Evolutionary conservation across 1,140 invertebrate genomes (phyloP).

Genomic region (Lamellibrachia luymesi): DNA sequence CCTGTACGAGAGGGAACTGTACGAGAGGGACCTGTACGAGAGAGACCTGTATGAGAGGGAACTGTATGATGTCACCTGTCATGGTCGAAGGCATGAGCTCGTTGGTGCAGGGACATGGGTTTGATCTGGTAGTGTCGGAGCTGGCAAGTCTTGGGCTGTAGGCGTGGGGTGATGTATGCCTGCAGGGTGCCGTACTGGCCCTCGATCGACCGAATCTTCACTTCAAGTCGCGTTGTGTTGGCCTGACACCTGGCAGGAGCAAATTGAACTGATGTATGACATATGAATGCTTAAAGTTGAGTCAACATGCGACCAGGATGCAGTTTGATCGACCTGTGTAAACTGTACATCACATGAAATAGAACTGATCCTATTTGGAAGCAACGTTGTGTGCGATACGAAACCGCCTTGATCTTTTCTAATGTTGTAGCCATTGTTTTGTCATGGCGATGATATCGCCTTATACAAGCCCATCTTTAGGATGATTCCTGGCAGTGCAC

Average conservation of each 20-base stretch:
- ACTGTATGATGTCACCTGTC: conserved; percentile 53
- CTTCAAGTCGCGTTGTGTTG: conserved; percentile 80
- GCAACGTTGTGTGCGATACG: too few relatives aligned
- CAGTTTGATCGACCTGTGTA: too few relatives aligned
- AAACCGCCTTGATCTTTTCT: too few relatives aligned
- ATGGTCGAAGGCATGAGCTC: conserved; percentile 66
- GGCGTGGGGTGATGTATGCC: conserved; percentile 77
- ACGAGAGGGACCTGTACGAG: too few relatives aligned
- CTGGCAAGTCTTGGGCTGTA: conserved; percentile 76
- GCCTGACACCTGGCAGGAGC: conserved; percentile 84
- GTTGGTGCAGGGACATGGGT: conserved; percentile 73
- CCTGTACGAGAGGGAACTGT: too few relatives aligned
- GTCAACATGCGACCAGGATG: not conserved
- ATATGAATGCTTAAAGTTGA: not conserved
- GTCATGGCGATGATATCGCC: too few relatives aligned
- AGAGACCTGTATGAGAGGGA: too few relatives aligned
- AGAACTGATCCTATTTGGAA: too few relatives aligned
- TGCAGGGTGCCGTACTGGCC: conserved; percentile 75
- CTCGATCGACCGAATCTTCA: conserved; percentile 74
- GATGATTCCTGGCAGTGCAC: too few relatives aligned
- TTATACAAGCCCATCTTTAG: too few relatives aligned
- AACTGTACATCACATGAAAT: too few relatives aligned
- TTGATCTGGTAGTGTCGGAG: conserved; percentile 69
- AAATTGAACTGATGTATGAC: conserved; percentile 59
- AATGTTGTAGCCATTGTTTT: too few relatives aligned